These are phyloP conservation scores for Perca schrenkii DNA, from an alignment of 2,113 vertebrate species.

Conservation along the genomic window DNA sequence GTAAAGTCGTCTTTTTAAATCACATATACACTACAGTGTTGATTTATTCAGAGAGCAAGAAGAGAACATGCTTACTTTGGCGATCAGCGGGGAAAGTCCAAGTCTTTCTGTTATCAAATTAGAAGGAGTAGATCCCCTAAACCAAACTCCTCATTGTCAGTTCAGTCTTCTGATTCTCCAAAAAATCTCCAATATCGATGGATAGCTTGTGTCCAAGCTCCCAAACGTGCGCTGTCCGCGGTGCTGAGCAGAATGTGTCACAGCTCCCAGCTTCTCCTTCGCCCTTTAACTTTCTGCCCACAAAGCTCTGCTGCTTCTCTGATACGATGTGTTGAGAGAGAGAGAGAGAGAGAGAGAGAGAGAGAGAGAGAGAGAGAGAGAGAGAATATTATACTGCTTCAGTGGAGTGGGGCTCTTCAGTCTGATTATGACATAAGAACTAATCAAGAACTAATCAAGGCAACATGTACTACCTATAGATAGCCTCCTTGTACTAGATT, in stretches of 20 bases:
- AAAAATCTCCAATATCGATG: neutral
- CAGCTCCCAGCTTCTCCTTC: slow-evolving; percentile 8
- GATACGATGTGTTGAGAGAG: neutral
- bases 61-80: slow-evolving; percentile 43
- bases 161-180: neutral
- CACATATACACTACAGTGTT: neutral
- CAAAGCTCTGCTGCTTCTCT: slow-evolving; percentile 14
- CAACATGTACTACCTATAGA: too few relatives aligned
- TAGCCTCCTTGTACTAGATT: too few relatives aligned
- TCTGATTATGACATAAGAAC: too few relatives aligned
- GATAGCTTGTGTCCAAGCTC: neutral
- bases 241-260: slow-evolving; percentile 53
- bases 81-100: slow-evolving; percentile 1
- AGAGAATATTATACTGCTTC: neutral
- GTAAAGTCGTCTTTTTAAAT: neutral
- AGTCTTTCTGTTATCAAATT: neutral
- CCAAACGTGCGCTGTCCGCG: slow-evolving; percentile 56
- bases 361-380: slow-evolving; percentile 7
- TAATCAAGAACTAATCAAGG: too few relatives aligned
- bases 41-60: neutral
- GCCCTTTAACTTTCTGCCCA: slow-evolving; percentile 53
- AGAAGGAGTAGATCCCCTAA: neutral
- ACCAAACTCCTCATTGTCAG: neutral
- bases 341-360: slow-evolving; percentile 2
- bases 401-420: too few relatives aligned